These are phyloP conservation scores for Cataglyphis albicans DNA, from an alignment of 2,888 invertebrate species.

Conservation along the genomic window DNA sequence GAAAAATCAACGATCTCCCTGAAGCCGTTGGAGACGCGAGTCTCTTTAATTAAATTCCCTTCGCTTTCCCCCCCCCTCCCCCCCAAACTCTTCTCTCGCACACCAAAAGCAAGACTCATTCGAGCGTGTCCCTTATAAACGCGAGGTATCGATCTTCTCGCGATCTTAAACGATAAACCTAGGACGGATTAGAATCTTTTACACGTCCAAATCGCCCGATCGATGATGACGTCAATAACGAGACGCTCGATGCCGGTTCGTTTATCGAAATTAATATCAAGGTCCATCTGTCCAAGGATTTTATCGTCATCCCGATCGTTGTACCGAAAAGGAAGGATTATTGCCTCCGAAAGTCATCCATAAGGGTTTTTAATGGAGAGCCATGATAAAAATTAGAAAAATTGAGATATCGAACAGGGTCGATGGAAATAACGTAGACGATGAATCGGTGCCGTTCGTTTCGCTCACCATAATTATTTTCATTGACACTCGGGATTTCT, in stretches of 20 bases:
- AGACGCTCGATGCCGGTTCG: not conserved
- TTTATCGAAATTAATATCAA: not conserved
- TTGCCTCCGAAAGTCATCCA: not conserved
- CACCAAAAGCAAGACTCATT: not conserved
- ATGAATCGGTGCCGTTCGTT: not conserved
- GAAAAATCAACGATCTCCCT: conserved; percentile 48
- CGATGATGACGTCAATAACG: not conserved
- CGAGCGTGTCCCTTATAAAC: not conserved
- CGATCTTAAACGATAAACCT: not conserved
- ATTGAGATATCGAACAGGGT: not conserved
- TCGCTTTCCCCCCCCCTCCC: not conserved
- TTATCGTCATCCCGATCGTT: not conserved
- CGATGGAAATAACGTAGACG: not conserved
- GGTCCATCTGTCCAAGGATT: not conserved
- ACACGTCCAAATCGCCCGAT: not conserved
- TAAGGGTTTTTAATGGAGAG: not conserved
- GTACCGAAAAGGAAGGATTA: not conserved
- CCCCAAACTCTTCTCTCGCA: not conserved
- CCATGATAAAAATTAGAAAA: not conserved
- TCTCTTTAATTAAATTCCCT: conserved; percentile 27
- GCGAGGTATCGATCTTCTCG: not conserved
- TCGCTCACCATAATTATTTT: not conserved
- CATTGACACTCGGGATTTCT: conserved; percentile 10
- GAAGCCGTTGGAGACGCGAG: not conserved
- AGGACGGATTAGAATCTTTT: not conserved